phyloP scores from a whole-genome alignment of 2,888 invertebrate species.

The Dynastes grantii region DNA sequence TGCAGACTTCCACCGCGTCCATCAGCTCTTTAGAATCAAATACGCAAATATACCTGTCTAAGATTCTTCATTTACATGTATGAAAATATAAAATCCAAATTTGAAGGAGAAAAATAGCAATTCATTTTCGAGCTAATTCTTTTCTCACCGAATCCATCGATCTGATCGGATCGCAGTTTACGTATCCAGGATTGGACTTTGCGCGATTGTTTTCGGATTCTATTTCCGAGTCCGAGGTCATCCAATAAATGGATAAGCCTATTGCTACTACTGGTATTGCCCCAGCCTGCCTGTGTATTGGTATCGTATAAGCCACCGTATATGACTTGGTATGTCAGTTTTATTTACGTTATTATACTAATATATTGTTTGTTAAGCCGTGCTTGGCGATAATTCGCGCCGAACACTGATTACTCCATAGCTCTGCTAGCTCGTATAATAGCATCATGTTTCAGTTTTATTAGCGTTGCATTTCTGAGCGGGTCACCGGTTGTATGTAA shows the following conservation, averaged over 20 bases:
- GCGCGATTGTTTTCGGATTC: slow-evolving; percentile 54
- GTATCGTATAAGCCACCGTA: slow-evolving; percentile 31
- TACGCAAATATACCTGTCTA: not conserved
- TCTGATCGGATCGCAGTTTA: not conserved
- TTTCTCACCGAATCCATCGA: not conserved
- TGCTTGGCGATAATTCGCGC: slow-evolving; percentile 52
- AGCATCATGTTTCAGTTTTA: slow-evolving; percentile 48
- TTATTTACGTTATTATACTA: slow-evolving; percentile 55
- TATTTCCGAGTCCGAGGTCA: slow-evolving; percentile 52
- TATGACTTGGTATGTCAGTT: slow-evolving; percentile 59
- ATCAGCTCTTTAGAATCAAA: not conserved
- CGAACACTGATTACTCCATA: slow-evolving; percentile 44
- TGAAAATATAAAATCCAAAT: slow-evolving; percentile 5
- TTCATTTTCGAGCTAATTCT: not conserved
- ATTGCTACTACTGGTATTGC: not conserved
- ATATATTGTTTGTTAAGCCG: slow-evolving; percentile 53
- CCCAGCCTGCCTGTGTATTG: not conserved
- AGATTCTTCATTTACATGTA: not conserved
- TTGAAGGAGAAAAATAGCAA: not conserved
- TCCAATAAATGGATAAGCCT: slow-evolving; percentile 26
- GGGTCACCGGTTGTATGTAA: slow-evolving; percentile 23
- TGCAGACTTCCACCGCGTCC: slow-evolving; percentile 21
- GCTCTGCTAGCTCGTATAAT: not conserved
- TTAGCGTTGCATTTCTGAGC: slow-evolving; percentile 40
- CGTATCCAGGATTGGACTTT: slow-evolving; percentile 51